Evolutionary conservation across 2,888 invertebrate genomes (phyloP), one percentile per base, ranked within the genome.

Genomic region (Drosophila setosimentum): DNA sequence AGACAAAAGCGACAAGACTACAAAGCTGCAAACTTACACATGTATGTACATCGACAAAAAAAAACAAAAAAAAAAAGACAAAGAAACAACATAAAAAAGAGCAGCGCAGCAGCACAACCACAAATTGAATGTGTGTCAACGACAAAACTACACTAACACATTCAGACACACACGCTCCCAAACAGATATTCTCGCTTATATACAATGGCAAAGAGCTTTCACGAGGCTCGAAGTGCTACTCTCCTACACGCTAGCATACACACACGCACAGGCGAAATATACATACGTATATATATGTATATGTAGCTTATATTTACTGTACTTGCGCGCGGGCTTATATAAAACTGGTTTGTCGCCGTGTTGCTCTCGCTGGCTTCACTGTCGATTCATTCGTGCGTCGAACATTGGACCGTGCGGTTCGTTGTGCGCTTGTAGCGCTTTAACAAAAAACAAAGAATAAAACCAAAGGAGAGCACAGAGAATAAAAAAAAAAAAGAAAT

Each of bases 361-460:
- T 77, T 84, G 83, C 83, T 71, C 73, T 75, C 76, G 87, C 65
- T 74, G 70, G 69, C 72, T 73, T 60, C 69, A 76, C 42, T 57
- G 78, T 81, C 88, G 88, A 87, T 92, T 93, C 92, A 93, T 92
- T 93, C 92, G 91, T 83, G 90, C 83, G 85, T 87, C 78, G 90
- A 89, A 91, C 89, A 90, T 91, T 87, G 91, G 65, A 65, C 76
- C 69, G 92, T 90, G 80, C 91, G 92, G 93, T 92, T 91, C 91
- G 83, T 66, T 77, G 37, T 68, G 76, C 91, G 91, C 87, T 87
- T 84, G 49, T 53, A 49, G 45, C 61, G 54, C 62, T 51, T 67
- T 33, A 67, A 53, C 4, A 27, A n/a, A 35, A 16, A 18, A 21
- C 57, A 77, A 58, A 78, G 58, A 70, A 76, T 64, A 72, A 58